Percentiles rank a stretch among this genome's conserved stretches.
phyloP scores from a whole-genome alignment of 2,113 vertebrate genomes.

The Megaleporinus macrocephalus region DNA sequence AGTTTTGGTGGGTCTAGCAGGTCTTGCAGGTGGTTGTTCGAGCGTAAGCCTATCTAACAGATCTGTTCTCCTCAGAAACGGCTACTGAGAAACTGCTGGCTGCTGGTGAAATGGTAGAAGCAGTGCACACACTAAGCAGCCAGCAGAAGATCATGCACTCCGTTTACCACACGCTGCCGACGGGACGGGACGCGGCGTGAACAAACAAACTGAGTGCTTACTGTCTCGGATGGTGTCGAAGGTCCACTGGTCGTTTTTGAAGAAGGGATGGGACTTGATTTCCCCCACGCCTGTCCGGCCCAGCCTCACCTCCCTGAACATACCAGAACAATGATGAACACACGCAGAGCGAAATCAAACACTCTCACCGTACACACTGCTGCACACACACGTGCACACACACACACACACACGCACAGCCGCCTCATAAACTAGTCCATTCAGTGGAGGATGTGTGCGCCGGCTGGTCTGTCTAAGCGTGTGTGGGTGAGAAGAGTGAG shows the following conservation, averaged over 20 bases:
- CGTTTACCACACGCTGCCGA: too few species aligned
- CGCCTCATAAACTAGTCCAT: neutral
- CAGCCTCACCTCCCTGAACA: slow-evolving; percentile 91
- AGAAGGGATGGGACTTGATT: slow-evolving; percentile 94
- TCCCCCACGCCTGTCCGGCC: slow-evolving; percentile 93
- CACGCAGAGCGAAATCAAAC: neutral
- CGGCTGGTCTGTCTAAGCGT: slow-evolving; percentile 9
- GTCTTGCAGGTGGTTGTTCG: too few species aligned
- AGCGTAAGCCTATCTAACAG: too few species aligned
- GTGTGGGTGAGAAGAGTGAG: slow-evolving; percentile 10
- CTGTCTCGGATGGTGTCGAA: slow-evolving; percentile 96
- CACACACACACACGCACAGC: neutral
- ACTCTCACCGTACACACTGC: neutral
- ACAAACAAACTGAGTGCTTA: slow-evolving; percentile 76
- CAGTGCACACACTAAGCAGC: too few species aligned
- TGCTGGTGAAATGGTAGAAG: too few species aligned
- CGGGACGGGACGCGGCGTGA: neutral
- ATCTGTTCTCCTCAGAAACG: too few species aligned
- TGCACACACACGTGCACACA: slow-evolving; percentile 6
- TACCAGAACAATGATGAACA: slow-evolving; percentile 58
- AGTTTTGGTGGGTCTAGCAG: too few species aligned
- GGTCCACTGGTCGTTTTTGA: slow-evolving; percentile 97
- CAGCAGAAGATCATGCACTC: too few species aligned
- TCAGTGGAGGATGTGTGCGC: slow-evolving; percentile 6
- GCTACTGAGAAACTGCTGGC: too few species aligned